Evolutionary conservation across 2,113 vertebrate species (phyloP).

Genomic region (Mastomys coucha): DNA sequence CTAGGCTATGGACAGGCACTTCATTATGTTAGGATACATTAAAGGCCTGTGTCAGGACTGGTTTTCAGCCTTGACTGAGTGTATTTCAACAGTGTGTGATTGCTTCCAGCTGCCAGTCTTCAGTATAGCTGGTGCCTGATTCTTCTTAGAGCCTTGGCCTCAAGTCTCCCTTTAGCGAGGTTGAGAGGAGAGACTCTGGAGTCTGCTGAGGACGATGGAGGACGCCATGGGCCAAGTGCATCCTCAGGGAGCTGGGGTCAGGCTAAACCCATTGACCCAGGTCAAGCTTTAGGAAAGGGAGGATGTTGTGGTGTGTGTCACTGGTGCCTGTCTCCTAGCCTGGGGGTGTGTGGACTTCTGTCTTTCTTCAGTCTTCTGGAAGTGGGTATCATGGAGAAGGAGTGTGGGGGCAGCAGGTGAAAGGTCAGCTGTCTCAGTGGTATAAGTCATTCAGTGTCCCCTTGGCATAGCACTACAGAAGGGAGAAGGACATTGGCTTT

Average conservation of each 20-base stretch:
- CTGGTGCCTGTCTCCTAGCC: constrained; percentile 14
- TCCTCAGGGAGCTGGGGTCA: constrained; percentile 17
- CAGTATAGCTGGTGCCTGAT: neutral
- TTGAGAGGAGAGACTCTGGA: neutral
- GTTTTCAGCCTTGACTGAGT: neutral
- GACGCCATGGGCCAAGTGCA: neutral
- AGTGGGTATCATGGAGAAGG: neutral
- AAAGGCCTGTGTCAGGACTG: neutral
- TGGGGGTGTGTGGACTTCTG: neutral
- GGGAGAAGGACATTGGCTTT: neutral
- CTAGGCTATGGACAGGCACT: neutral
- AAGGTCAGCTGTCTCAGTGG: neutral
- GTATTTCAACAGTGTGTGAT: constrained; percentile 2
- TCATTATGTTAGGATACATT: constrained; percentile 29
- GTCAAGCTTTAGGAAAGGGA: neutral
- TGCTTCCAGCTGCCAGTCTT: neutral
- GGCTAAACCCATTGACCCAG: constrained; percentile 7
- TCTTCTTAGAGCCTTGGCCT: neutral
- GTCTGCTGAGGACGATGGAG: neutral
- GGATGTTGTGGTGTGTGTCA: neutral
- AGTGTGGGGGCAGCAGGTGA: neutral
- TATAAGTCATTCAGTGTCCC: neutral
- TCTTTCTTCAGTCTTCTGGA: neutral
- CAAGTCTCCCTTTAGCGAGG: neutral
- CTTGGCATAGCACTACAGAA: neutral